phyloP scores from a whole-genome alignment of 1,140 invertebrate genomes.

The Tetranychus urticae region DNA sequence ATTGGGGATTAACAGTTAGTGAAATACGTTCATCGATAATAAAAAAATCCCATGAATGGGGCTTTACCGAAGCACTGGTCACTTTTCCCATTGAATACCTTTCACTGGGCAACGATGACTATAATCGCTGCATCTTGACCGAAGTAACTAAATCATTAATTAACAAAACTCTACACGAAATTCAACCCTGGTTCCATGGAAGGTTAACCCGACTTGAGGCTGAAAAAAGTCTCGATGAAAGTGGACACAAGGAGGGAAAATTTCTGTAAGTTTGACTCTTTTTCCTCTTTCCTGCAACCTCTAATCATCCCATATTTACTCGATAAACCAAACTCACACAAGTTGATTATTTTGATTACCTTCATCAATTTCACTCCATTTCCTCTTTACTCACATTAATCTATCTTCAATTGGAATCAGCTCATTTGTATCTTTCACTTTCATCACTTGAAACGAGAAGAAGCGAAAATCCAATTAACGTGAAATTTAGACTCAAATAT shows the following conservation, averaged over 20 bases:
- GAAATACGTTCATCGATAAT: constrained; percentile 21
- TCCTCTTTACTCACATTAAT: neutral
- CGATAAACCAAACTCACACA: neutral
- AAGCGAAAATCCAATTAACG: too few species aligned
- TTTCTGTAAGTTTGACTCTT: constrained; percentile 14
- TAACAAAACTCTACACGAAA: constrained; percentile 16
- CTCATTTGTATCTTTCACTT: too few species aligned
- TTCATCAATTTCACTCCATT: neutral
- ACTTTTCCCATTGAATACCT: neutral
- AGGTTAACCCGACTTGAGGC: constrained; percentile 13
- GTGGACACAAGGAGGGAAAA: constrained; percentile 16
- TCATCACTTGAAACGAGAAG: too few species aligned
- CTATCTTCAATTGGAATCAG: too few species aligned
- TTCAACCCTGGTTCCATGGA: constrained; percentile 18
- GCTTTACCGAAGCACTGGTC: constrained; percentile 5
- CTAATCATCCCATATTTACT: neutral
- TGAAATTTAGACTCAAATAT: too few species aligned
- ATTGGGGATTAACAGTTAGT: constrained; percentile 23
- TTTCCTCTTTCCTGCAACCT: neutral
- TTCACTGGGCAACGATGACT: neutral
- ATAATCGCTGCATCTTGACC: neutral
- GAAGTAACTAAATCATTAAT: constrained; percentile 12
- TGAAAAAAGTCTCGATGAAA: constrained; percentile 13
- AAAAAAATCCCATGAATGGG: constrained; percentile 18
- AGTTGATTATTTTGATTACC: neutral